phyloP scores from a whole-genome alignment of 2,797 vertebrate species.

The Oreonectes daqikongensis region DNA sequence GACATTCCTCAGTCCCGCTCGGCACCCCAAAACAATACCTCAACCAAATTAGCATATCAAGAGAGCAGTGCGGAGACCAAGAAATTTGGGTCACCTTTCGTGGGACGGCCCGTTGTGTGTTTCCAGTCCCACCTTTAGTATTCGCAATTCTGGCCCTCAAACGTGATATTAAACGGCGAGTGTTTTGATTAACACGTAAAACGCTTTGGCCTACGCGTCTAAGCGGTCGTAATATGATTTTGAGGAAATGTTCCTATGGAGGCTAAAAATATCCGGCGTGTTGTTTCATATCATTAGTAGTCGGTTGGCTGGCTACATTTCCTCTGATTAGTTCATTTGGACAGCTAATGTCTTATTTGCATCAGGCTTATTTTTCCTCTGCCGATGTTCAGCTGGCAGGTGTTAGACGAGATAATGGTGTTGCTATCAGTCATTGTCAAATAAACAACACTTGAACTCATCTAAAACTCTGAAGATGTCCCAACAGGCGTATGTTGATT shows the following conservation, averaged over 20 bases:
- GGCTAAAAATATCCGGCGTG: conserved; percentile 21
- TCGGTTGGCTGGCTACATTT: conserved; percentile 38
- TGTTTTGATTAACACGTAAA: background rate
- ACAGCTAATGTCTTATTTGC: conserved; percentile 41
- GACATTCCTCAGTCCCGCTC: conserved; percentile 69
- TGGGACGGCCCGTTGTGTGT: conserved; percentile 44
- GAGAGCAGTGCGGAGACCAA: conserved; percentile 46
- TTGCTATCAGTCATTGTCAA: conserved; percentile 27
- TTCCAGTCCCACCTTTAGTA: conserved; percentile 25
- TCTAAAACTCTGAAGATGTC: conserved; percentile 18
- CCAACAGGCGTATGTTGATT: conserved; percentile 1
- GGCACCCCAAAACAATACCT: conserved; percentile 71
- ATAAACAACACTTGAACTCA: conserved; percentile 21
- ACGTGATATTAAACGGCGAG: conserved; percentile 44
- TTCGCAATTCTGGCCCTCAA: conserved; percentile 25
- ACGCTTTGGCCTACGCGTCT: background rate
- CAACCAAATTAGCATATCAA: conserved; percentile 61
- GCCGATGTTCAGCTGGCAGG: conserved; percentile 38
- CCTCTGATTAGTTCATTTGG: conserved; percentile 37
- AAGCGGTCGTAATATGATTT: background rate
- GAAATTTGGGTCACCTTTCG: conserved; percentile 60
- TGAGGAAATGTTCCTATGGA: conserved; percentile 14
- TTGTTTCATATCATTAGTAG: conserved; percentile 35
- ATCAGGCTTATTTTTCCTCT: conserved; percentile 35
- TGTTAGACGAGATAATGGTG: conserved; percentile 21